Conservation (phyloP, 2,797 vertebrate species). For the Glyptemys insculpta region DNA sequence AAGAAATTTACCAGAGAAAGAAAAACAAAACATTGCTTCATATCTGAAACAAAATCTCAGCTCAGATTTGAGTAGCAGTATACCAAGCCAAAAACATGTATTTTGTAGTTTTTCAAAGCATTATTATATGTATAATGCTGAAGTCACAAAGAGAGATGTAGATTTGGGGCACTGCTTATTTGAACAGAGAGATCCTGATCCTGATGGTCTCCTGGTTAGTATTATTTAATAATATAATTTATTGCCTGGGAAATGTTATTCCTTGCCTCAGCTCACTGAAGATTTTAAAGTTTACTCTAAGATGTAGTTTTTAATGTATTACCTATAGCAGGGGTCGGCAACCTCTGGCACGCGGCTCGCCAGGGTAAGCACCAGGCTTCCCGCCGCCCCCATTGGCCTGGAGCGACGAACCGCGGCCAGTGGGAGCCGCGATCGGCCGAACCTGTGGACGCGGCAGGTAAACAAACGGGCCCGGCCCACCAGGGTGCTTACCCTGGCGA, state of each 20-base stretch:
- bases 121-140: accelerated
- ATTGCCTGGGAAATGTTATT: background rate
- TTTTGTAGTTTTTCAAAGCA: background rate
- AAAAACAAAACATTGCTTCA: background rate
- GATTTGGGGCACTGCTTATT: background rate
- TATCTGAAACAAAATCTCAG: background rate
- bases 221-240: background rate
- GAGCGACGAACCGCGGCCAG: too few species aligned
- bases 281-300: background rate
- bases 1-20: background rate
- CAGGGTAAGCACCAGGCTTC: too few species aligned
- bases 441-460: too few species aligned
- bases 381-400: too few species aligned
- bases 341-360: too few species aligned
- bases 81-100: background rate
- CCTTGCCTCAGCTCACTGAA: background rate
- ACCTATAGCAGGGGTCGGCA: too few species aligned
- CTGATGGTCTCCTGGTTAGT: background rate
- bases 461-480: too few species aligned
- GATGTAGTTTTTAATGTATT: background rate
- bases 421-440: too few species aligned
- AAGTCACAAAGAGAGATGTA: background rate
- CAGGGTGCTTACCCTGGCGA: too few species aligned
- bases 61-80: background rate
- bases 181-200: too few species aligned